Evolutionary conservation across 2,113 vertebrate genomes (phyloP).

Genomic region (Cyanoliseus patagonus): DNA sequence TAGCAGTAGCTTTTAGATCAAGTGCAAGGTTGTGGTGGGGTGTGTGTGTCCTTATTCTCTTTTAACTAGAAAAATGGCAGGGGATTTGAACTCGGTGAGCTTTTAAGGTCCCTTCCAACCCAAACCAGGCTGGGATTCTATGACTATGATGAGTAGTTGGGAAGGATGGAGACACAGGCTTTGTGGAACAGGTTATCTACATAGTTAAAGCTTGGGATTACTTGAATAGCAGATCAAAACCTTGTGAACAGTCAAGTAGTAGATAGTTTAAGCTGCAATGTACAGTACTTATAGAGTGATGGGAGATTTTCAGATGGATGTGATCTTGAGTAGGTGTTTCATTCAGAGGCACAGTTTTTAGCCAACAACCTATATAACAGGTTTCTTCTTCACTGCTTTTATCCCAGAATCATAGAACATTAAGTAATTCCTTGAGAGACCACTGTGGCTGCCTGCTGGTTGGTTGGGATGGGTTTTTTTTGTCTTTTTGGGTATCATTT

Average conservation of each 20-base stretch:
- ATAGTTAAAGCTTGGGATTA: background rate
- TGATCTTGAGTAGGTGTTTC: background rate
- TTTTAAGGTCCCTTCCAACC: background rate
- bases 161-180: background rate
- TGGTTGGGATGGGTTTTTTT: background rate
- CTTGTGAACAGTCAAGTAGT: background rate
- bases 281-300: rapidly evolving
- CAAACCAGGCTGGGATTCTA: background rate
- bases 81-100: background rate
- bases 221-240: background rate
- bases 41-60: background rate
- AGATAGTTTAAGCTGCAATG: background rate
- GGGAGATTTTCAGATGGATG: background rate
- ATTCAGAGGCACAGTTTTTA: background rate
- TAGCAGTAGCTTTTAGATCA: background rate
- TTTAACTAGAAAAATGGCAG: background rate
- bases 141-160: background rate
- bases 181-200: background rate
- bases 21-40: background rate
- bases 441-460: background rate
- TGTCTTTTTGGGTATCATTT: no score
- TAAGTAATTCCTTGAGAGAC: background rate
- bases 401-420: background rate
- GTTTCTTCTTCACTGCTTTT: background rate
- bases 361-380: background rate